These are phyloP conservation scores for Phaonia tiefii DNA, from an alignment of 2,888 invertebrate genomes.

Conservation along the genomic window DNA sequence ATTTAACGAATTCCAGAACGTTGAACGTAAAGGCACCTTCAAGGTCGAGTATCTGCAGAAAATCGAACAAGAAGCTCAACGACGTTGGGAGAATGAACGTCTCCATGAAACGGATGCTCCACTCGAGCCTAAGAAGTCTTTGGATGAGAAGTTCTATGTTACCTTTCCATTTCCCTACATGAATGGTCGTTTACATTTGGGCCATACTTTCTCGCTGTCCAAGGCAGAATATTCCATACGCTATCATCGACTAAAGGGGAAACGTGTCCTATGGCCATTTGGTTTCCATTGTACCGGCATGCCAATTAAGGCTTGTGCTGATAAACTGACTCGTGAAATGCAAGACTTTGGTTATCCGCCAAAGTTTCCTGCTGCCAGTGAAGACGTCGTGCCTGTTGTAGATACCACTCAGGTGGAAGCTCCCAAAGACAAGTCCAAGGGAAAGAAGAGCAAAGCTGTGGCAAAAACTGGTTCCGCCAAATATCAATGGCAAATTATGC, in stretches of 20 bases:
- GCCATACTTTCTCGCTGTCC: slow-evolving; percentile 97
- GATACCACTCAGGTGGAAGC: slow-evolving; percentile 83
- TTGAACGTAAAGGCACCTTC: slow-evolving; percentile 94
- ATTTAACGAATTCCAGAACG: slow-evolving; percentile 69
- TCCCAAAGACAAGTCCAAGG: slow-evolving; percentile 92
- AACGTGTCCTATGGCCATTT: slow-evolving; percentile 96
- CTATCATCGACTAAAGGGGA: slow-evolving; percentile 95
- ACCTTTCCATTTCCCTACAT: slow-evolving; percentile 99
- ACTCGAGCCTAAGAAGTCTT: slow-evolving; percentile 81
- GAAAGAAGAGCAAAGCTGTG: slow-evolving; percentile 97
- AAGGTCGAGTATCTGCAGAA: slow-evolving; percentile 95
- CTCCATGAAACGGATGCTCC: slow-evolving; percentile 92
- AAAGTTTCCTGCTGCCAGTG: slow-evolving; percentile 86
- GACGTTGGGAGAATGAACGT: slow-evolving; percentile 91
- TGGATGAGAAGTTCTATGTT: slow-evolving; percentile 92
- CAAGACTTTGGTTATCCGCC: slow-evolving; percentile 96
- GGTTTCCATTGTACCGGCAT: slow-evolving; percentile 99
- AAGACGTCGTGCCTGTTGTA: slow-evolving; percentile 79
- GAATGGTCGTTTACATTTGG: slow-evolving; percentile 98
- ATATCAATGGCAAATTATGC: slow-evolving; percentile 99
- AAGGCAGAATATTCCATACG: slow-evolving; percentile 98
- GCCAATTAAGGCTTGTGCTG: slow-evolving; percentile 99
- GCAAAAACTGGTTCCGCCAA: slow-evolving; percentile 94
- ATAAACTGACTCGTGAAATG: slow-evolving; percentile 97
- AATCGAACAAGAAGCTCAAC: slow-evolving; percentile 93